These are phyloP conservation scores for Tetragonisca angustula DNA, from an alignment of 2,888 invertebrate genomes.

Conservation along the genomic window DNA sequence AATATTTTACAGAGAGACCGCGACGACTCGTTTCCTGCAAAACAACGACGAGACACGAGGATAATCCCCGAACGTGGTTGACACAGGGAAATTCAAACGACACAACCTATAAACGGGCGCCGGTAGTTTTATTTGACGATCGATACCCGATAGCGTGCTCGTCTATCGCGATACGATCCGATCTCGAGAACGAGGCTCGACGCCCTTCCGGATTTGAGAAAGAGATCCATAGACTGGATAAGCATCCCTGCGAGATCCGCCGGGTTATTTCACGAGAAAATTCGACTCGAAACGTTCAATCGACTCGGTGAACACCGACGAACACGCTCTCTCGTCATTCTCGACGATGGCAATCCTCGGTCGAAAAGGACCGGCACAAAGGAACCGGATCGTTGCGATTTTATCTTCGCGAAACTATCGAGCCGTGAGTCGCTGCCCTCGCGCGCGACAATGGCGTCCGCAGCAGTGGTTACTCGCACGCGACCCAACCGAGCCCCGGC, in stretches of 20 bases:
- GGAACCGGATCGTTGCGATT: slow-evolving; percentile 37
- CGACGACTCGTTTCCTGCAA: slow-evolving; percentile 11
- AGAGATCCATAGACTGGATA: slow-evolving; percentile 53
- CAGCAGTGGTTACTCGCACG: slow-evolving; percentile 56
- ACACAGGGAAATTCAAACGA: slow-evolving; percentile 54
- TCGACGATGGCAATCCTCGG: neutral
- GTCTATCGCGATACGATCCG: slow-evolving; percentile 43
- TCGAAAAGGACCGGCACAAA: slow-evolving; percentile 1
- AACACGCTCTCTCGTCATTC: slow-evolving; percentile 8
- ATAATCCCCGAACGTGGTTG: slow-evolving; percentile 36
- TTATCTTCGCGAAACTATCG: slow-evolving; percentile 54
- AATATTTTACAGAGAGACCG: neutral
- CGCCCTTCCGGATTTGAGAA: slow-evolving; percentile 49
- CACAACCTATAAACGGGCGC: slow-evolving; percentile 25
- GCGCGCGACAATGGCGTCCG: slow-evolving; percentile 52
- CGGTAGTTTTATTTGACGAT: slow-evolving; percentile 50
- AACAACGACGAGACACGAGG: neutral
- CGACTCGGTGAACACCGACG: neutral
- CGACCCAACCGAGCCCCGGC: slow-evolving; percentile 37
- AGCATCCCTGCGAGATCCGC: slow-evolving; percentile 38
- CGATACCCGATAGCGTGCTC: slow-evolving; percentile 54
- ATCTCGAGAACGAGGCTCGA: slow-evolving; percentile 41
- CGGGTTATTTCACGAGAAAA: slow-evolving; percentile 50
- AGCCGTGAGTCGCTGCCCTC: slow-evolving; percentile 38
- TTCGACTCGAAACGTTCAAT: slow-evolving; percentile 6